These are phyloP conservation scores for Geopemphigus sp. DNA, from an alignment of 1,140 invertebrate genomes.

Conservation along the genomic window DNA sequence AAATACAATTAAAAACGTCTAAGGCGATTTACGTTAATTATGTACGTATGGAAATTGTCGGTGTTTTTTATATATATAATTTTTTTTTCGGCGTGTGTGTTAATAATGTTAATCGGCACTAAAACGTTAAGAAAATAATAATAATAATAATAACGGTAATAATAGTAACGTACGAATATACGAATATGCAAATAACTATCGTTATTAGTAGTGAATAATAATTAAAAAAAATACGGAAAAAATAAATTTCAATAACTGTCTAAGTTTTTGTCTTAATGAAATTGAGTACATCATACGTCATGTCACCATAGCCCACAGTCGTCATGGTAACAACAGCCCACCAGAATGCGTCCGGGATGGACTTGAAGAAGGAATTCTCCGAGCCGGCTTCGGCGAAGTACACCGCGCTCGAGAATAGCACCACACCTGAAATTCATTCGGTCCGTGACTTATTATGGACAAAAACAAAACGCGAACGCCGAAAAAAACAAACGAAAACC, in stretches of 20 bases:
- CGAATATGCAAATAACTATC: constrained; percentile 41
- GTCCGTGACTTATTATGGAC: constrained; percentile 38
- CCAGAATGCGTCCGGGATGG: constrained; percentile 96
- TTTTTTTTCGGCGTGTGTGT: not conserved
- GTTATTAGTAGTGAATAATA: constrained; percentile 21
- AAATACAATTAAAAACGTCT: constrained; percentile 17
- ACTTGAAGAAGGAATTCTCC: constrained; percentile 94
- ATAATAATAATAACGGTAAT: not conserved
- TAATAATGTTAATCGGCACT: constrained; percentile 18
- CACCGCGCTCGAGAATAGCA: constrained; percentile 96
- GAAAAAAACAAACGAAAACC: too few species aligned
- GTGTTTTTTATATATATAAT: not conserved
- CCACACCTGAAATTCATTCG: constrained; percentile 75
- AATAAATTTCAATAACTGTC: constrained; percentile 49
- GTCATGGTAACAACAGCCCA: constrained; percentile 92
- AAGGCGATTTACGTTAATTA: constrained; percentile 10
- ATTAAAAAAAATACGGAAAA: constrained; percentile 48
- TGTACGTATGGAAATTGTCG: too few species aligned
- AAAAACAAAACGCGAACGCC: too few species aligned
- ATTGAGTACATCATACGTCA: constrained; percentile 88
- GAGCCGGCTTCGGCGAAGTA: constrained; percentile 98
- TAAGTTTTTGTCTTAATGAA: constrained; percentile 60
- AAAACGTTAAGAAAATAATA: constrained; percentile 14
- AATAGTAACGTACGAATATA: too few species aligned
- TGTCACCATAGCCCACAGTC: constrained; percentile 99